Evolutionary conservation across 2,888 invertebrate genomes (phyloP).

Genomic region (Cerastis leucographa): DNA sequence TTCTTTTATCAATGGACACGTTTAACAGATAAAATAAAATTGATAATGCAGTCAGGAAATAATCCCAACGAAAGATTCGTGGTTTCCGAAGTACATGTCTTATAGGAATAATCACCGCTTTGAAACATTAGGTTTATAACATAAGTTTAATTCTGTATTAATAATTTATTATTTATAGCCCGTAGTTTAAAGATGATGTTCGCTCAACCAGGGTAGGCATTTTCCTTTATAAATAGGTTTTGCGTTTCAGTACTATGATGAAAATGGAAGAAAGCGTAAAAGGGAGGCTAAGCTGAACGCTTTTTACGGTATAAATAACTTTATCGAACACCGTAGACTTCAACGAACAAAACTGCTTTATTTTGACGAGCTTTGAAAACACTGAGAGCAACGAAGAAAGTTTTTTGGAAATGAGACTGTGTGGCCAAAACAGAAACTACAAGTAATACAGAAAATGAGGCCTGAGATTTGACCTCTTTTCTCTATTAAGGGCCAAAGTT

Average conservation of each 20-base stretch:
- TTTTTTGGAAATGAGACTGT: slow-evolving; percentile 10
- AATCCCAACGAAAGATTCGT: slow-evolving; percentile 45
- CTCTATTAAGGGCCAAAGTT: not conserved
- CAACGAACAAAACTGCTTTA: slow-evolving; percentile 5
- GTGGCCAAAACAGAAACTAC: not conserved
- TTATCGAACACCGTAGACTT: slow-evolving; percentile 18
- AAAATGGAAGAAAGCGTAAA: slow-evolving; percentile 42
- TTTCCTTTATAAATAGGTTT: slow-evolving; percentile 36
- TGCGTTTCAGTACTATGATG: slow-evolving; percentile 53
- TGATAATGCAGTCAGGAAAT: slow-evolving; percentile 67
- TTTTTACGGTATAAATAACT: slow-evolving; percentile 33
- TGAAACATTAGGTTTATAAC: not conserved
- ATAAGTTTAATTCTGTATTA: not conserved
- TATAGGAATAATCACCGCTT: not conserved
- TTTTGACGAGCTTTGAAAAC: slow-evolving; percentile 25
- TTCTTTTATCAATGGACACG: slow-evolving; percentile 60
- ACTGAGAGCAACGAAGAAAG: slow-evolving; percentile 7
- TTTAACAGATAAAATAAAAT: slow-evolving; percentile 68
- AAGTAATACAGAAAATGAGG: slow-evolving; percentile 6
- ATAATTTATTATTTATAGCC: slow-evolving; percentile 23
- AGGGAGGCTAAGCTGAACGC: slow-evolving; percentile 32
- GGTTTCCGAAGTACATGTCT: slow-evolving; percentile 13
- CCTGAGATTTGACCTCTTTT: slow-evolving; percentile 3
- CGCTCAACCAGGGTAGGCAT: not conserved
- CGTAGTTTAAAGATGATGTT: slow-evolving; percentile 10